phyloP scores from a whole-genome alignment of 2,113 vertebrate species.

The Illadopsis cleaveri region DNA sequence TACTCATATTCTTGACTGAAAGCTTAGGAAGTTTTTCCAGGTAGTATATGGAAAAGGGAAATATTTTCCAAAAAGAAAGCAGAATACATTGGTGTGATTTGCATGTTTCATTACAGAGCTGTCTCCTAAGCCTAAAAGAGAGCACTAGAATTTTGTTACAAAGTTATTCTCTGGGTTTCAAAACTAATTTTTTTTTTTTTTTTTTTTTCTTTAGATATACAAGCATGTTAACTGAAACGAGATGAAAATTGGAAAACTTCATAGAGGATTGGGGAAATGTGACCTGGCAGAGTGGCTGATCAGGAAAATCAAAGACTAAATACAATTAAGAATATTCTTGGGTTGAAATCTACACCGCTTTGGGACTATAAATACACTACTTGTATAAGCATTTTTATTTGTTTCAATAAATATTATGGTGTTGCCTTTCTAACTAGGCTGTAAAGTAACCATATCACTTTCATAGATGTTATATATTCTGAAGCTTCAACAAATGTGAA shows the following conservation, averaged over 20 bases:
- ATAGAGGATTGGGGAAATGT: background rate
- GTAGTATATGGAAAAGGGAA: background rate
- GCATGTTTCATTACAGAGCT: background rate
- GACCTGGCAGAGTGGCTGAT: background rate
- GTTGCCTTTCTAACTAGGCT: background rate
- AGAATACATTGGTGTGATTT: background rate
- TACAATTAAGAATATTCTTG: background rate
- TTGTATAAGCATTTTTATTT: background rate
- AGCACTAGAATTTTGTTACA: background rate
- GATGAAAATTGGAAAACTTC: background rate
- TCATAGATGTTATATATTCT: background rate
- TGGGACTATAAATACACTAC: background rate
- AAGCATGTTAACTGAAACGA: background rate
- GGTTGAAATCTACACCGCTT: background rate
- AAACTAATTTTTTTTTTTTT: background rate
- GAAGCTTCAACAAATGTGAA: background rate
- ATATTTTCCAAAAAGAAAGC: background rate
- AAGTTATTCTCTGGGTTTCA: background rate
- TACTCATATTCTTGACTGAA: background rate
- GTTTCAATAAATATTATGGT: background rate
- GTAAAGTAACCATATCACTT: background rate
- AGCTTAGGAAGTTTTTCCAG: background rate
- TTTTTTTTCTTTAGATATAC: background rate
- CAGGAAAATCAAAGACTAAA: background rate
- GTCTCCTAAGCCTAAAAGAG: background rate